A percentile compares a stretch with the other conserved stretches of the same genome.
Evolutionary conservation across 2,888 invertebrate species (phyloP).

Genomic region (Troides oblongomaculatus): DNA sequence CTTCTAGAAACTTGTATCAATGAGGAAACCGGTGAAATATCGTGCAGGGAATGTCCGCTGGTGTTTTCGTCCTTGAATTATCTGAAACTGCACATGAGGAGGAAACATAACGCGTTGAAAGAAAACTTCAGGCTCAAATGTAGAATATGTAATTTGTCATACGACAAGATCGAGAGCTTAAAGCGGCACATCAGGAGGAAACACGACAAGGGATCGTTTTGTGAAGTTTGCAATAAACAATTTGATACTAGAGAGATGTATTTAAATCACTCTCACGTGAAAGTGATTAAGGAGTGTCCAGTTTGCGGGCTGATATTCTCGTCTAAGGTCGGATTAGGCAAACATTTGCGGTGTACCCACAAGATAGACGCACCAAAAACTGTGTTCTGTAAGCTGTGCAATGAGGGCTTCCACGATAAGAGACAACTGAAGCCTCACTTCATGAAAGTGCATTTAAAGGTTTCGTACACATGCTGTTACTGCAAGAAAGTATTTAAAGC

Average conservation of each 20-base stretch:
- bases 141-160: constrained; percentile 68
- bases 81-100: constrained; percentile 67
- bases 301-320: constrained; percentile 68
- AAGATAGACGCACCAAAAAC: constrained; percentile 62
- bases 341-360: constrained; percentile 65
- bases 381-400: constrained; percentile 62
- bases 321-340: constrained; percentile 60
- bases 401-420: constrained; percentile 65
- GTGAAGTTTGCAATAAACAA: constrained; percentile 65
- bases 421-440: constrained; percentile 64
- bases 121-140: constrained; percentile 68
- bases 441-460: constrained; percentile 66
- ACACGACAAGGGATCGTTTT: constrained; percentile 60
- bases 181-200: constrained; percentile 68
- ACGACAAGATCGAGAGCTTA: constrained; percentile 70
- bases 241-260: constrained; percentile 61
- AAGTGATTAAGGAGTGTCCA: constrained; percentile 59
- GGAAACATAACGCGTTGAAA: constrained; percentile 65
- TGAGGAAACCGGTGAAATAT: constrained; percentile 60
- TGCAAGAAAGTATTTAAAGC: constrained; percentile 66
- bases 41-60: constrained; percentile 63
- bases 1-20: constrained; percentile 47
- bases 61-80: constrained; percentile 65
- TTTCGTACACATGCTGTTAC: constrained; percentile 60
- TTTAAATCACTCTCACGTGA: constrained; percentile 62